Conservation (phyloP, 2,888 invertebrate species). For the Calliopum simillimum region DNA sequence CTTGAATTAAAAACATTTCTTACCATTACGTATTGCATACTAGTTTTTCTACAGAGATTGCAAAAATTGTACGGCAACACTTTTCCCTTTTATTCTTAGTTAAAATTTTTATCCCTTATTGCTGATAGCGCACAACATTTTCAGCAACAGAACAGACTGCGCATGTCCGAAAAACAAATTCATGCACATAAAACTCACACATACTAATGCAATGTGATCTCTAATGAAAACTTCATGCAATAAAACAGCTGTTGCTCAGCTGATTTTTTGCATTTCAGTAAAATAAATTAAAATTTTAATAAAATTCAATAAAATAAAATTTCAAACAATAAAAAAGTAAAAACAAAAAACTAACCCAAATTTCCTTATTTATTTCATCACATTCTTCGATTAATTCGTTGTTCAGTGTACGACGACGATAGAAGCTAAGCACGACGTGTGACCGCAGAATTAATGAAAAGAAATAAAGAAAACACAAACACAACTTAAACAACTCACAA, state of each 20-base stretch:
- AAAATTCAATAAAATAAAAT: neutral
- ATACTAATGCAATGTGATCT: neutral
- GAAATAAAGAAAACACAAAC: slow-evolving; percentile 12
- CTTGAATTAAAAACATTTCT: no score
- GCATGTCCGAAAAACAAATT: no score
- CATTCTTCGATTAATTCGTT: slow-evolving; percentile 60
- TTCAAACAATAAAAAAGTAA: slow-evolving; percentile 1
- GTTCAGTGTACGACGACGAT: slow-evolving; percentile 56
- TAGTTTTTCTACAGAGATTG: no score
- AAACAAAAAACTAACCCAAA: slow-evolving; percentile 61
- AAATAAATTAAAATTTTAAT: slow-evolving; percentile 4
- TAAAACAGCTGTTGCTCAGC: slow-evolving; percentile 15
- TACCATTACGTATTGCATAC: no score
- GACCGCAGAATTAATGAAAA: slow-evolving; percentile 30
- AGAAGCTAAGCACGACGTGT: slow-evolving; percentile 49
- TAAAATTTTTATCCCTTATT: no score
- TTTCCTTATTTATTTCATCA: slow-evolving; percentile 56
- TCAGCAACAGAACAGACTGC: no score
- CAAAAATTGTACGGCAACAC: no score
- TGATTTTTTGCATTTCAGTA: neutral
- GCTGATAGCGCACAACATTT: no score
- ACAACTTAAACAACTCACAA: slow-evolving; percentile 13
- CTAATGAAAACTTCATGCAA: neutral
- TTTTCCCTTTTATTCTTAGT: no score
- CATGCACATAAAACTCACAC: no score